Conservation (phyloP, 1,140 invertebrate species). For the Aradophagus sp. region DNA sequence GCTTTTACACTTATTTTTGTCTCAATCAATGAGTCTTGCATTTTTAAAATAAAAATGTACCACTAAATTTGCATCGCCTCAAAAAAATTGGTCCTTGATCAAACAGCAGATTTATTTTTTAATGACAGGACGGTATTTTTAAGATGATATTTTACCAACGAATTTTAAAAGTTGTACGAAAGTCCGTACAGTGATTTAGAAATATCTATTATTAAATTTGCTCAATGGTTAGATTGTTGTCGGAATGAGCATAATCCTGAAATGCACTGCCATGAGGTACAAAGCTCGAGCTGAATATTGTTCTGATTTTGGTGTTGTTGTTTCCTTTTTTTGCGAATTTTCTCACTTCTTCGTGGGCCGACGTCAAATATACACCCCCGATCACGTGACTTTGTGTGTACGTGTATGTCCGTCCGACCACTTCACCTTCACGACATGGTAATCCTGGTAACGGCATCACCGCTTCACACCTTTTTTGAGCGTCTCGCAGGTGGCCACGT, state of each 20-base stretch:
- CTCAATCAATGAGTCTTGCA: too few relatives aligned
- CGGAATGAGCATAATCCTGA: constrained; percentile 17
- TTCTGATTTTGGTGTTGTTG: constrained; percentile 71
- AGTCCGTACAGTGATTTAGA: too few relatives aligned
- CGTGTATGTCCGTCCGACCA: constrained; percentile 58
- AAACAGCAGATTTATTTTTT: too few relatives aligned
- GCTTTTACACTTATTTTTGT: too few relatives aligned
- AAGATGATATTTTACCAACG: too few relatives aligned
- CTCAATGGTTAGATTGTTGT: constrained; percentile 19
- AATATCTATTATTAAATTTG: too few relatives aligned
- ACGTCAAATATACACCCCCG: constrained; percentile 56
- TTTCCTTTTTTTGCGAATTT: constrained; percentile 69
- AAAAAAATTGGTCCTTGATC: too few relatives aligned
- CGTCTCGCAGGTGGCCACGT: constrained; percentile 82
- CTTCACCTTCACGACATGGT: constrained; percentile 60
- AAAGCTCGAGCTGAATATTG: constrained; percentile 40
- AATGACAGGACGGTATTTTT: too few relatives aligned
- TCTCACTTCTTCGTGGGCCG: constrained; percentile 62
- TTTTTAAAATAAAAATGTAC: too few relatives aligned
- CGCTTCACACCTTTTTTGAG: constrained; percentile 70
- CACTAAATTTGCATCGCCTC: too few relatives aligned
- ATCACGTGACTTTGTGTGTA: constrained; percentile 58
- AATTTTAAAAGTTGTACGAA: too few relatives aligned
- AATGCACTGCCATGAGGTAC: constrained; percentile 47
- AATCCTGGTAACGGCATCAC: constrained; percentile 61